phyloP scores from a whole-genome alignment of 2,888 invertebrate species.

The Nasonia oneida region DNA sequence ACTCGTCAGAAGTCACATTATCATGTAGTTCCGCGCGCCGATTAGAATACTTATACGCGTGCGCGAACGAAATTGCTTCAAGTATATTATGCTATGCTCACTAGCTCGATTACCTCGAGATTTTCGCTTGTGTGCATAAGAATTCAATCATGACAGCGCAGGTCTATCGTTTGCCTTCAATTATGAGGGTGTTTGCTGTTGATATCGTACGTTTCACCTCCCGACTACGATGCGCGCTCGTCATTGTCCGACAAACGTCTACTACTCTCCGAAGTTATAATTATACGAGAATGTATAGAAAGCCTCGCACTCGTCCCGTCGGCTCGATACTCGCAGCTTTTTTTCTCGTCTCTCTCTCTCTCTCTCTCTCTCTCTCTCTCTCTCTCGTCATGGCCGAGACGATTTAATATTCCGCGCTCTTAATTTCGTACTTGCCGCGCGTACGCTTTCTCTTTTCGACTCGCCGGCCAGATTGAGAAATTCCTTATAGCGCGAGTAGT shows the following conservation, averaged over 20 bases:
- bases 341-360: not conserved
- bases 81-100: not conserved
- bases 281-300: not conserved
- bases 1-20: slow-evolving; percentile 58
- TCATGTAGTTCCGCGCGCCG: slow-evolving; percentile 34
- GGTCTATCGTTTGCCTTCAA: slow-evolving; percentile 59
- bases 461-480: not conserved
- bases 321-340: not conserved
- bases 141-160: slow-evolving; percentile 42
- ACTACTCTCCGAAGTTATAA: not conserved
- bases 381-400: not conserved
- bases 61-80: no score
- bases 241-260: no score
- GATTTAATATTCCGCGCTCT: not conserved
- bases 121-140: not conserved
- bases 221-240: not conserved
- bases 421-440: not conserved
- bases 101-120: not conserved
- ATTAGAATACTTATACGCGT: slow-evolving; percentile 47
- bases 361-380: not conserved
- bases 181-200: slow-evolving; percentile 48
- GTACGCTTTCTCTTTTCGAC: not conserved
- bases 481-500: not conserved
- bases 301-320: not conserved
- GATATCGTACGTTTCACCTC: not conserved